Conservation (phyloP, 2,888 invertebrate species). For the Drosophila subquinaria region DNA sequence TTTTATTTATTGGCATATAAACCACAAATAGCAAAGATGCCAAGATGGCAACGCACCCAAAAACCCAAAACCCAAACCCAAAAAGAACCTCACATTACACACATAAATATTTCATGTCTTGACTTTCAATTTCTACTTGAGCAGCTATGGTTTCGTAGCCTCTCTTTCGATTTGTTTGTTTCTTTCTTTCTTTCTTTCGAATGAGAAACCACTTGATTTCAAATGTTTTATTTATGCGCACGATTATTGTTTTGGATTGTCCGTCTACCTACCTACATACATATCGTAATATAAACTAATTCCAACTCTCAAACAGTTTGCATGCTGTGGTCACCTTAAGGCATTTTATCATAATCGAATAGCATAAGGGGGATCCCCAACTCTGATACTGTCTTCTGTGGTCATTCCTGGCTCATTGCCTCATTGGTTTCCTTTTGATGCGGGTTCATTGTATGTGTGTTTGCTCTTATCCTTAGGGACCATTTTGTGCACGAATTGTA, state of each 20-base stretch:
- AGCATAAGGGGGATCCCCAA: constrained; percentile 25
- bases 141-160: not conserved
- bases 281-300: constrained; percentile 7
- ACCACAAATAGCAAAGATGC: constrained; percentile 75
- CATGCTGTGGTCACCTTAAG: constrained; percentile 68
- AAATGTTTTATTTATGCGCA: constrained; percentile 77
- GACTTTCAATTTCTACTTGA: constrained; percentile 73
- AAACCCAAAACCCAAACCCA: not conserved
- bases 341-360: constrained; percentile 77
- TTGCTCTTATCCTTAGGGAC: constrained; percentile 42
- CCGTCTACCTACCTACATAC: constrained; percentile 1
- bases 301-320: constrained; percentile 28
- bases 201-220: constrained; percentile 74
- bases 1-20: constrained; percentile 78
- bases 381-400: constrained; percentile 52
- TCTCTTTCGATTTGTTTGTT: constrained; percentile 56
- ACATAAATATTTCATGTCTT: constrained; percentile 78
- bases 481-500: constrained; percentile 58
- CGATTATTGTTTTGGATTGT: constrained; percentile 74
- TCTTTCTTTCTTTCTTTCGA: constrained; percentile 57
- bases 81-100: constrained; percentile 23
- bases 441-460: constrained; percentile 63
- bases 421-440: constrained; percentile 71
- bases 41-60: constrained; percentile 62
- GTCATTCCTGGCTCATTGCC: constrained; percentile 57